Base-by-base conservation (phyloP, 2,888 invertebrate genomes). In the Drosophila nr. perissopoda region DNA sequence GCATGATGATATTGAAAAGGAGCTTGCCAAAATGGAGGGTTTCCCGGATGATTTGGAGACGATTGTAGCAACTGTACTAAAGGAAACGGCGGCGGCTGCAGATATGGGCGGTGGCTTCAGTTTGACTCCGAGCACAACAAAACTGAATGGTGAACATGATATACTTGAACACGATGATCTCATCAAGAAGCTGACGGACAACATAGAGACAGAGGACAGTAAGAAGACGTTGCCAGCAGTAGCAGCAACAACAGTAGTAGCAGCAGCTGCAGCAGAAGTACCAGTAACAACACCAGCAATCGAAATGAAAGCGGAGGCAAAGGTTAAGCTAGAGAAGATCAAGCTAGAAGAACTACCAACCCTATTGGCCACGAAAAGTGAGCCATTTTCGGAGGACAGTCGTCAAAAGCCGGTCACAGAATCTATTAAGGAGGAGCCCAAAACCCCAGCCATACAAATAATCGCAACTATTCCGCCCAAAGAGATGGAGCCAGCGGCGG, bases 21-120 rank as follows among this genome's bases (percentile, higher is more conserved):
- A 95, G 73, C 93, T 96, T 46, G 96, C 96, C 51, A 95, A 96
- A 92, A 96, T 96, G 96, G 95, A 95, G 79, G 94, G 94, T 7
- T 84, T 85, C 61, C 67, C 80, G 2, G 89, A 88, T n/a, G 91
- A 91, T 42, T 77, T 83, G 73, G 82, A 85, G 54, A 79, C 79
- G 11, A 79, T 81, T 56, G 80, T 83, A 13, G 88, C 83, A 31
- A 82, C 75, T 21, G 82, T 80, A 57, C 57, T 79, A 0, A 76
- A 80, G 60, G 79, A 79, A 53, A 67, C 76, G 3, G 53, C 59
- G 4, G 34, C 70, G 11, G 46, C 70, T 2, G 60, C 74, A 38
- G 64, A 60, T 38, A 70, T 71, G 29, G 53, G 69, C 16, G 68
- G 68, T 40, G 71, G 68, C 2, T 79, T 72, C 10, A 72, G 61